Conservation (phyloP, 2,797 vertebrate species). For the Sciaenops ocellatus region DNA sequence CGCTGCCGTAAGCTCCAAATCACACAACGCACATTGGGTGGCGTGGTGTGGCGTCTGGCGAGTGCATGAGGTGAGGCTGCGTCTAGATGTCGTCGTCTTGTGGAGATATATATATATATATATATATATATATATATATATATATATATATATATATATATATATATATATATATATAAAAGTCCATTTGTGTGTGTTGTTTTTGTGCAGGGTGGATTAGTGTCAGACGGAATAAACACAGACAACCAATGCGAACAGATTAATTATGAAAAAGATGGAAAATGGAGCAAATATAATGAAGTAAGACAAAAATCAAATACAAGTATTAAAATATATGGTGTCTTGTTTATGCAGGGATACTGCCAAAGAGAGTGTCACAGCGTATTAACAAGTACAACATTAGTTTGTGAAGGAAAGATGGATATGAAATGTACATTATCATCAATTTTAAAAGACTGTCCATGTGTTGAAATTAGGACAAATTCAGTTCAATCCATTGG, state of each 20-base stretch:
- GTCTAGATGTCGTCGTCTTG: background rate
- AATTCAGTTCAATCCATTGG: background rate
- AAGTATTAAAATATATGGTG: conserved; percentile 25
- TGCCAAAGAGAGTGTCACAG: conserved; percentile 7
- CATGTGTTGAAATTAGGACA: conserved; percentile 17
- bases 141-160: too few species aligned
- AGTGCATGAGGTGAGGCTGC: background rate
- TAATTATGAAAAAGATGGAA: conserved; percentile 56
- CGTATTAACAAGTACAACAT: conserved; percentile 16
- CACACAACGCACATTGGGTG: background rate
- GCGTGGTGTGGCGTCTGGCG: background rate
- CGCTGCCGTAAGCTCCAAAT: conserved; percentile 36
- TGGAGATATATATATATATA: background rate
- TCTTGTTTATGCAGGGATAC: conserved; percentile 11
- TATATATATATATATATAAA: background rate
- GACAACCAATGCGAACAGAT: conserved; percentile 34
- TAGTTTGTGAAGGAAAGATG: conserved; percentile 35
- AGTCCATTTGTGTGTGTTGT: conserved; percentile 26
- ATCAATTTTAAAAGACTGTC: conserved; percentile 27
- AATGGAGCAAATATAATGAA: conserved; percentile 40
- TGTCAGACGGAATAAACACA: conserved; percentile 36
- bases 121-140: too few species aligned
- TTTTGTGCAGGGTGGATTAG: conserved; percentile 42
- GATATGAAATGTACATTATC: conserved; percentile 40
- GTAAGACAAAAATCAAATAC: conserved; percentile 48